These are phyloP conservation scores for Unio delphinus DNA, from an alignment of 2,888 invertebrate species.

Conservation along the genomic window DNA sequence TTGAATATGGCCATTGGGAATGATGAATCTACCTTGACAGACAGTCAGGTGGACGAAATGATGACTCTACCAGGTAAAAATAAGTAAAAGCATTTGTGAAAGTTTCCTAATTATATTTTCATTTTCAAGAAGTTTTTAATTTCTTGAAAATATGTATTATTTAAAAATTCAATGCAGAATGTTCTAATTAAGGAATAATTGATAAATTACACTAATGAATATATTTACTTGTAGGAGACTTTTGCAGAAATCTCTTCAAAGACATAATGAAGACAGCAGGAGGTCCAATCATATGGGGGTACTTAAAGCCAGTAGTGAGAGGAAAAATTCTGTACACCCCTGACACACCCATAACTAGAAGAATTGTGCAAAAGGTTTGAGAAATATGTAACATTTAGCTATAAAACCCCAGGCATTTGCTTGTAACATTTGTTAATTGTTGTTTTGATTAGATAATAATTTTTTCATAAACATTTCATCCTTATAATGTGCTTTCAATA, in stretches of 20 bases:
- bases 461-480: neutral
- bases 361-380: slow-evolving; percentile 60
- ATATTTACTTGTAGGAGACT: slow-evolving; percentile 41
- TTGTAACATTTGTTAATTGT: neutral
- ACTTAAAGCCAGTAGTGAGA: slow-evolving; percentile 70
- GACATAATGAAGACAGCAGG: slow-evolving; percentile 33
- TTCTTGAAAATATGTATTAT: too few relatives aligned
- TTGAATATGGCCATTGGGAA: too few relatives aligned
- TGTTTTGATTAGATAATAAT: neutral
- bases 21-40: slow-evolving; percentile 2
- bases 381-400: neutral
- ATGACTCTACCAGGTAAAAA: slow-evolving; percentile 1
- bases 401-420: neutral
- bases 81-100: too few relatives aligned
- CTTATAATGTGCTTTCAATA: neutral
- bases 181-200: too few relatives aligned
- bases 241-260: slow-evolving; percentile 56
- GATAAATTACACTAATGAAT: too few relatives aligned
- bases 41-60: slow-evolving; percentile 6
- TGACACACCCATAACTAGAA: slow-evolving; percentile 56
- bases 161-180: too few relatives aligned
- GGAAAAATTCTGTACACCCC: slow-evolving; percentile 71
- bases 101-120: too few relatives aligned
- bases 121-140: too few relatives aligned
- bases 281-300: slow-evolving; percentile 70